Percentiles rank a stretch among this genome's conserved stretches.
phyloP scores from a whole-genome alignment of 2,888 invertebrate genomes.

The Melolontha melolontha region DNA sequence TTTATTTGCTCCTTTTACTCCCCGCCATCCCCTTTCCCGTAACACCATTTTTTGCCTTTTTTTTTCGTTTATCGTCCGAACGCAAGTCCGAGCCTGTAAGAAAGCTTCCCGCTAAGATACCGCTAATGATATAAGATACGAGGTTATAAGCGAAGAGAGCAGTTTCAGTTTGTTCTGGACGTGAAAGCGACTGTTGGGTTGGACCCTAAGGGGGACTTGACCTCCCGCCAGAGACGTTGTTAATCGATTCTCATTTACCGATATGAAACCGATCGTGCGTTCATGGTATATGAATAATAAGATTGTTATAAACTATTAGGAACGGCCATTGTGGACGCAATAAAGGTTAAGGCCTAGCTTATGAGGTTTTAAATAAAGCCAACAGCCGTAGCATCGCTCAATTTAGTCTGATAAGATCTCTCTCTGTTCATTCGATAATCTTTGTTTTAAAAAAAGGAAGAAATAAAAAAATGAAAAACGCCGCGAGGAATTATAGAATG shows the following conservation, averaged over 20 bases:
- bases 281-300: conserved; percentile 51
- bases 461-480: too few relatives aligned
- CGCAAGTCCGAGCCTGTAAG: conserved; percentile 50
- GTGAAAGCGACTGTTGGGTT: conserved; percentile 54
- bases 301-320: conserved; percentile 51
- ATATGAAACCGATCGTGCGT: conserved; percentile 57
- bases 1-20: neutral
- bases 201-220: conserved; percentile 40
- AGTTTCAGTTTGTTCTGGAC: conserved; percentile 45
- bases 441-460: too few relatives aligned
- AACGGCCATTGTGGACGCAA: conserved; percentile 46
- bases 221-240: conserved; percentile 53
- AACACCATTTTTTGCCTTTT: neutral
- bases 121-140: conserved; percentile 60
- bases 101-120: conserved; percentile 57
- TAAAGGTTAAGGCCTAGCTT: conserved; percentile 35
- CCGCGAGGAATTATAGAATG: too few relatives aligned
- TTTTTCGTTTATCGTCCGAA: neutral
- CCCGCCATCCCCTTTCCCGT: neutral
- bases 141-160: conserved; percentile 51
- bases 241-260: conserved; percentile 60
- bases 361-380: conserved; percentile 16
- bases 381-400: conserved; percentile 31
- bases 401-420: conserved; percentile 36
- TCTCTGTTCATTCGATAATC: neutral